phyloP scores from a whole-genome alignment of 2,797 vertebrate species.

The Sardinella longiceps region DNA sequence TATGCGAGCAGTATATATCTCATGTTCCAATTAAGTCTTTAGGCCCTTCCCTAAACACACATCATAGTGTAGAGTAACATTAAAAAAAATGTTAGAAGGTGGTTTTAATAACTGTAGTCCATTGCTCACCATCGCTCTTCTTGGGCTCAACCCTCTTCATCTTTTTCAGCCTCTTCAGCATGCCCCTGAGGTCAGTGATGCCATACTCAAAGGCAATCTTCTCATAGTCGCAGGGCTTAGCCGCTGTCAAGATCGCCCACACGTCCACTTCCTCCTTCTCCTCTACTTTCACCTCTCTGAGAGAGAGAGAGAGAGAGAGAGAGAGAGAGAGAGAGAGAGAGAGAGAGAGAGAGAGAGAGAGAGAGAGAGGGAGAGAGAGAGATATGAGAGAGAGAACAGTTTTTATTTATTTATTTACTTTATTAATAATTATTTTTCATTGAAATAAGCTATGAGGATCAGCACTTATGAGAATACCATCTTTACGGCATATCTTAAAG shows the following conservation, averaged over 20 bases:
- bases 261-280: slow-evolving; percentile 83
- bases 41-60: not conserved
- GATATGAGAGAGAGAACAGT: too few relatives aligned
- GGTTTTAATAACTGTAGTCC: not conserved
- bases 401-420: too few relatives aligned
- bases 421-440: too few relatives aligned
- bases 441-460: too few relatives aligned
- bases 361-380: not conserved
- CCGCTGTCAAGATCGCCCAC: slow-evolving; percentile 84
- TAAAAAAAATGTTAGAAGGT: not conserved
- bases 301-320: not conserved
- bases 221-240: slow-evolving; percentile 90
- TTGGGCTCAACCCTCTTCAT: slow-evolving; percentile 83
- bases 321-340: not conserved
- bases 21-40: not conserved
- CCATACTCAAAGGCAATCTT: slow-evolving; percentile 90
- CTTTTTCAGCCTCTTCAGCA: slow-evolving; percentile 88
- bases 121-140: slow-evolving; percentile 79
- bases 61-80: not conserved
- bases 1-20: too few relatives aligned
- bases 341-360: not conserved
- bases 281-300: slow-evolving; percentile 72
- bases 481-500: too few relatives aligned
- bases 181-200: slow-evolving; percentile 90
- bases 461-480: too few relatives aligned